Evolutionary conservation across 2,113 vertebrate species (phyloP).

Genomic region (cat (Felis catus)): F.catus_Fca126_mat1.0 CM031417.1:99233001-99233500

Average conservation of each 20-base stretch:
- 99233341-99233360: background rate
- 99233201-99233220: constrained; percentile 43
- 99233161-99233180: constrained; percentile 16
- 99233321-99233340: background rate
- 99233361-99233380: background rate
- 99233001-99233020: background rate
- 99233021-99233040: constrained; percentile 1
- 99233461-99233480: background rate
- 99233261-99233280: constrained; percentile 43
- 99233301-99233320: background rate
- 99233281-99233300: constrained; percentile 32
- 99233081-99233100: constrained; percentile 54
- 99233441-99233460: background rate
- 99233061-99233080: constrained; percentile 22
- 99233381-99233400: background rate
- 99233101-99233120: constrained; percentile 2
- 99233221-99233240: constrained; percentile 46
- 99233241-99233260: constrained; percentile 42
- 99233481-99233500: background rate
- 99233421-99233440: background rate
- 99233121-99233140: constrained; percentile 23
- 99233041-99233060: constrained; percentile 30
- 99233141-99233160: background rate
- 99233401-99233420: background rate
- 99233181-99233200: constrained; percentile 40